Evolutionary conservation across 1,140 invertebrate genomes (phyloP).

Genomic region (Pygmarrhopalites habei): DNA sequence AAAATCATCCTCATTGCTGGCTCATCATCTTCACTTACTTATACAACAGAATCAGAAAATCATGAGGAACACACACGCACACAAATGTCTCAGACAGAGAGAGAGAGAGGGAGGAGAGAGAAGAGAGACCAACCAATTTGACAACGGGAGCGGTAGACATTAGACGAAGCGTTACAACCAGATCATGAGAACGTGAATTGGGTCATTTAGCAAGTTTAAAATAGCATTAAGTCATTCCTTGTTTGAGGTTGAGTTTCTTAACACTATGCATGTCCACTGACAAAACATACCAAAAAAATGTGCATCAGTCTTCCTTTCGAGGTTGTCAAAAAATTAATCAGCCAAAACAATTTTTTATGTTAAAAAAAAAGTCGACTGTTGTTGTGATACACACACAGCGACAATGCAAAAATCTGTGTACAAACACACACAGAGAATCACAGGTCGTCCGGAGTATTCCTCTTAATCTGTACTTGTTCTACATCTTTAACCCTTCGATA

Average conservation of each 20-base stretch:
- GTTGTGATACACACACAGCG: too few relatives aligned
- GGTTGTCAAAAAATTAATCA: conserved; percentile 19
- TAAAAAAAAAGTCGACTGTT: too few relatives aligned
- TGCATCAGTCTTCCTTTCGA: conserved; percentile 4
- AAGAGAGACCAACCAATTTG: not conserved
- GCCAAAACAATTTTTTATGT: conserved; percentile 17
- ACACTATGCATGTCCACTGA: not conserved
- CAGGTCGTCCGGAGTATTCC: too few relatives aligned
- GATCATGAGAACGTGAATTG: conserved; percentile 17
- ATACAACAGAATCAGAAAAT: not conserved
- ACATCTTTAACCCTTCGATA: too few relatives aligned
- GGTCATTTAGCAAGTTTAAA: conserved; percentile 13
- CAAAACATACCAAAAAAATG: not conserved
- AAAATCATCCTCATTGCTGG: too few relatives aligned
- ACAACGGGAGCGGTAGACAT: not conserved
- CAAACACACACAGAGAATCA: too few relatives aligned
- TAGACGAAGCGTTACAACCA: conserved; percentile 23
- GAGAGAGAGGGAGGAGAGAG: not conserved
- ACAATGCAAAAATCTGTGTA: too few relatives aligned
- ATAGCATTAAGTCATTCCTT: not conserved
- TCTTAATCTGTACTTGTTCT: too few relatives aligned
- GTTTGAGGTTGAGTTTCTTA: conserved; percentile 1
- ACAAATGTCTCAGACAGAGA: not conserved
- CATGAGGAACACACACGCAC: not conserved
- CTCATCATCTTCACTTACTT: too few relatives aligned